Conservation (phyloP, 1,140 invertebrate species). For the Leptonema lineaticorne region DNA sequence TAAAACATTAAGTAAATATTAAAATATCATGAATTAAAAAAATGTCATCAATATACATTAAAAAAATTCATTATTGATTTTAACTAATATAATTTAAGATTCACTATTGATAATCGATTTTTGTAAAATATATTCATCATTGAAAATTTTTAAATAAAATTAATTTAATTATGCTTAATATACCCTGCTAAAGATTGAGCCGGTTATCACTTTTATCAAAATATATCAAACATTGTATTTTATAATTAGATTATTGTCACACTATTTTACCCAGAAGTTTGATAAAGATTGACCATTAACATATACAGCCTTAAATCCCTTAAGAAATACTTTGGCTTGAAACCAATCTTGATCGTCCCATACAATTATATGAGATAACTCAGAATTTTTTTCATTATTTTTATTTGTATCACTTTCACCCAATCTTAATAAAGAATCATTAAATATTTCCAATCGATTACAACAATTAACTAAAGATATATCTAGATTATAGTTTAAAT, state of each 20-base stretch:
- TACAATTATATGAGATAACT: background rate
- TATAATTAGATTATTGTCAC: background rate
- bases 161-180: no score
- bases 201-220: no score
- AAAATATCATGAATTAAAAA: no score
- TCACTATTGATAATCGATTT: no score
- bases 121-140: no score
- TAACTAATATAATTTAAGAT: no score
- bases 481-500: constrained; percentile 22
- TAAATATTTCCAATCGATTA: constrained; percentile 30
- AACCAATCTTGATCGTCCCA: constrained; percentile 27
- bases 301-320: constrained; percentile 36
- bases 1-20: no score
- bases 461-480: constrained; percentile 27
- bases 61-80: no score
- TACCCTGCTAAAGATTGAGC: no score
- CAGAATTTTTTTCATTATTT: background rate
- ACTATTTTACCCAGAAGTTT: constrained; percentile 21
- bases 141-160: no score
- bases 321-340: constrained; percentile 28
- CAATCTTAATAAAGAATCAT: constrained; percentile 18
- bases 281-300: constrained; percentile 34
- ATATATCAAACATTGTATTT: no score
- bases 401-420: background rate
- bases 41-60: no score